phyloP scores from a whole-genome alignment of 2,113 vertebrate genomes.

The rabbit (Oryctolagus cuniculus) region DNA sequence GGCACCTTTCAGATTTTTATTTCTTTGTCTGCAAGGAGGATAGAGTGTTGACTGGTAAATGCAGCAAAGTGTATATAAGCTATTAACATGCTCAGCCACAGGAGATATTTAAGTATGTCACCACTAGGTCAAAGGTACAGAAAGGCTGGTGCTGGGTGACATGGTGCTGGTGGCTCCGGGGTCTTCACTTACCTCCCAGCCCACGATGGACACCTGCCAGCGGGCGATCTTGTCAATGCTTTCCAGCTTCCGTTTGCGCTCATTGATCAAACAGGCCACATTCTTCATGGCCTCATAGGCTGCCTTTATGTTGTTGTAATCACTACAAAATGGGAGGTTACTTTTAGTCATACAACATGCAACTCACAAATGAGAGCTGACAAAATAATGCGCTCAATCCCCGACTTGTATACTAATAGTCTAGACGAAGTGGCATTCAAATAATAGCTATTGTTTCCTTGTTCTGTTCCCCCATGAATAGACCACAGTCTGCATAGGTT shows the following conservation, averaged over 20 bases:
- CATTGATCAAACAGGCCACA: constrained; percentile 97
- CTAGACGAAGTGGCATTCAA: constrained; percentile 20
- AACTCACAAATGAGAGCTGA: background rate
- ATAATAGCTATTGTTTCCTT: background rate
- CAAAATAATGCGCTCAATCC: background rate
- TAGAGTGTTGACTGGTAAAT: constrained; percentile 67
- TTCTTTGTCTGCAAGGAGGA: background rate
- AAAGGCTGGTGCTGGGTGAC: too few species aligned
- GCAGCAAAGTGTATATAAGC: background rate
- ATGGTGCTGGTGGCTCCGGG: background rate
- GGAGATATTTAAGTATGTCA: constrained; percentile 35
- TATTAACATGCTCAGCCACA: background rate
- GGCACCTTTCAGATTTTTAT: background rate
- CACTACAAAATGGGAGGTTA: constrained; percentile 87
- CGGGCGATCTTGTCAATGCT: constrained; percentile 97
- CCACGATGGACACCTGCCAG: constrained; percentile 97
- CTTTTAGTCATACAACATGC: constrained; percentile 32
- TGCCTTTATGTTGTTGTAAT: constrained; percentile 93
- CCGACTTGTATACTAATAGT: rapidly evolving
- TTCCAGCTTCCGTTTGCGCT: constrained; percentile 96
- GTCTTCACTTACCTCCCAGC: constrained; percentile 94
- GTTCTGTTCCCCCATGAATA: constrained; percentile 35
- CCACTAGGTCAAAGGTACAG: background rate
- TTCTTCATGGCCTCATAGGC: constrained; percentile 98
- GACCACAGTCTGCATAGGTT: constrained; percentile 56